Evolutionary conservation across 2,888 invertebrate species (phyloP), one percentile per base, ranked within the genome.

Genomic region (Galerucella calmariensis): DNA sequence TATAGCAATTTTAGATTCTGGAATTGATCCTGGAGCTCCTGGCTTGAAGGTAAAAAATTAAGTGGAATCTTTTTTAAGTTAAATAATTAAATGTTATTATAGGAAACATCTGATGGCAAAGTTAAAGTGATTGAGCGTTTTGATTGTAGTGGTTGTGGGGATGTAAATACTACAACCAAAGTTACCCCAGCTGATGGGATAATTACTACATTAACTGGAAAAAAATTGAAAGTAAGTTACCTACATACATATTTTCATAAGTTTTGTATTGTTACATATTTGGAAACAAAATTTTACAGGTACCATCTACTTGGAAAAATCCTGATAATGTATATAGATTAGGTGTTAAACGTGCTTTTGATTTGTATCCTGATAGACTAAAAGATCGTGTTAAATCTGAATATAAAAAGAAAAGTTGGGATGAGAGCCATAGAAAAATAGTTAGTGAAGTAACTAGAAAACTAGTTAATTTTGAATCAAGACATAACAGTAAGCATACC

Each of bases 1-100:
- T 79, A 97, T 99, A 86, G 99, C 98, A 61, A 95, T 99, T 86
- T 94, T 99, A 82, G 99, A 99, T 89, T 98, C 98, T 3, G 99
- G 99, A 10, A 96, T 99, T 71, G 99, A 99, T 90, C 98, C 99
- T 35, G 96, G 96, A 65, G 97, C 97, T 10, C 92, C 94, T 78
- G 99, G 99, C 77, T 91, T 99, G 82, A 93, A 96, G 93, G 98
- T 96, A 90, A 86, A 27, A 67, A 56, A 20, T 16, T 56, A 56
- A 56, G 10, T 0, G 10, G 16, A n/a, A 8, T n/a, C 4, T 16
- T 20, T 56, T 3, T n/a, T 16, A 9, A 16, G 10, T 56, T 20
- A 10, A 56, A 20, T 56, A 16, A 56, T 10, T 16, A 56, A 56
- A 56, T 56, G 44, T 67, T 68, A 72, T 75, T 81, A 81, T 87